Conservation (phyloP, 2,797 vertebrate species). For the Lophura swinhoii region DNA sequence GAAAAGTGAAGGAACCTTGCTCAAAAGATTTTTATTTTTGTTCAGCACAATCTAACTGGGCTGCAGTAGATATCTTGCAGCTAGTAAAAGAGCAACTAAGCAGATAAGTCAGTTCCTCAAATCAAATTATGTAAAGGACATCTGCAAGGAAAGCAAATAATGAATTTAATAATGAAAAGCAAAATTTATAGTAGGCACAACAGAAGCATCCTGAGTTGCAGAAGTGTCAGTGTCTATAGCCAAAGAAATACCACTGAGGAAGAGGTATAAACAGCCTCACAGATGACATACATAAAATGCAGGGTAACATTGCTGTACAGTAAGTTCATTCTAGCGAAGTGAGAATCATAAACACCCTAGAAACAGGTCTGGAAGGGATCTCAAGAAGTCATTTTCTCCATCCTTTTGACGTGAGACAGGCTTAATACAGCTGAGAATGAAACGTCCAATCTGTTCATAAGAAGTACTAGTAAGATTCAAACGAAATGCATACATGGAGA, state of each 20-base stretch:
- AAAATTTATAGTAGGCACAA: background rate
- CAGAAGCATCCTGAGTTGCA: background rate
- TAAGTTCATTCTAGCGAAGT: background rate
- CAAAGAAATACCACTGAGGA: too few relatives aligned
- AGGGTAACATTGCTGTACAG: background rate
- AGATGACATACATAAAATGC: background rate
- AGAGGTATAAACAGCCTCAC: background rate
- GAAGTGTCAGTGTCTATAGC: background rate
- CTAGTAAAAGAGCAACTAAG: background rate
- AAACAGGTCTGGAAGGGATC: background rate
- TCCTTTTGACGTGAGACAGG: background rate
- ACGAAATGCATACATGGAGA: rapidly evolving
- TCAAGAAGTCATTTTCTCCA: background rate
- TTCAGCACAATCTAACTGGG: background rate
- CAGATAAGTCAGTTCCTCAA: background rate
- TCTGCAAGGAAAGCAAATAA: background rate
- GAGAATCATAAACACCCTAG: background rate
- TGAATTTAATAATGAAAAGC: background rate
- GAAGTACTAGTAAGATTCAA: background rate
- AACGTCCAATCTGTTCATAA: background rate
- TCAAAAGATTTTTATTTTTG: background rate
- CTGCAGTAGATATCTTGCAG: background rate
- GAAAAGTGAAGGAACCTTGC: background rate
- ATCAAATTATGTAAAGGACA: background rate
- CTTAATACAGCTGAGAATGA: background rate